Percentiles rank a stretch among this genome's conserved stretches.
Conservation (phyloP, 2,888 invertebrate genomes). For the Scaptodrosophila latifasciaeformis region DNA sequence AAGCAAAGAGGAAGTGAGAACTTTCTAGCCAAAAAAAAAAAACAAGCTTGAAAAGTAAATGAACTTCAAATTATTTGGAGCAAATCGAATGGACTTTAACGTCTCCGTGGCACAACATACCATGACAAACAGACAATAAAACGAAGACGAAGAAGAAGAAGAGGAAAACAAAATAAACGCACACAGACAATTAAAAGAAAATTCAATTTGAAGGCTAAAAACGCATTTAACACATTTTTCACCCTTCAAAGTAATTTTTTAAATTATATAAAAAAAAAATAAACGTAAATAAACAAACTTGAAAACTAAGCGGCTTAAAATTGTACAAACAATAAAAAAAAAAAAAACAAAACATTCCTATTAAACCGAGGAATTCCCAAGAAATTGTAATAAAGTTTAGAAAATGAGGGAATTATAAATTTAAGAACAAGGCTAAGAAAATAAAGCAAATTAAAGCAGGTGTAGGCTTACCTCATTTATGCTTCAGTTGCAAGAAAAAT, state of each 20-base stretch:
- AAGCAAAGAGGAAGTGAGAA: background rate
- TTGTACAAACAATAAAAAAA: background rate
- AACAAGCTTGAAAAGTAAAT: no score
- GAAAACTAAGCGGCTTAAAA: background rate
- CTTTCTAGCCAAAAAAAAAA: slow-evolving; percentile 30
- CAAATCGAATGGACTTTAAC: no score
- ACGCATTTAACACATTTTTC: slow-evolving; percentile 48
- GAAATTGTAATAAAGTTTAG: background rate
- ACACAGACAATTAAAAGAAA: no score
- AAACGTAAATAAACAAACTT: background rate
- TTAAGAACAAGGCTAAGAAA: background rate
- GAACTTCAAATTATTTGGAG: slow-evolving; percentile 40
- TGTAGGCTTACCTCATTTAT: no score
- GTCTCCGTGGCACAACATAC: no score
- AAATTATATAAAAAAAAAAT: slow-evolving; percentile 16
- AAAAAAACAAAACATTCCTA: slow-evolving; percentile 1
- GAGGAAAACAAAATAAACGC: background rate
- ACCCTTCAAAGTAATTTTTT: slow-evolving; percentile 4
- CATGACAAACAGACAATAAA: slow-evolving; percentile 32
- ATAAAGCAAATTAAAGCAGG: background rate
- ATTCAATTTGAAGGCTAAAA: slow-evolving; percentile 53
- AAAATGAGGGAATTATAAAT: background rate
- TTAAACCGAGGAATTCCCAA: no score
- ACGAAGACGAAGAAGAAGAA: slow-evolving; percentile 12
- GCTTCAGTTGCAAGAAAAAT: background rate